These are phyloP conservation scores for Valencia hispanica DNA, from an alignment of 2,797 vertebrate genomes.

Conservation along the genomic window DNA sequence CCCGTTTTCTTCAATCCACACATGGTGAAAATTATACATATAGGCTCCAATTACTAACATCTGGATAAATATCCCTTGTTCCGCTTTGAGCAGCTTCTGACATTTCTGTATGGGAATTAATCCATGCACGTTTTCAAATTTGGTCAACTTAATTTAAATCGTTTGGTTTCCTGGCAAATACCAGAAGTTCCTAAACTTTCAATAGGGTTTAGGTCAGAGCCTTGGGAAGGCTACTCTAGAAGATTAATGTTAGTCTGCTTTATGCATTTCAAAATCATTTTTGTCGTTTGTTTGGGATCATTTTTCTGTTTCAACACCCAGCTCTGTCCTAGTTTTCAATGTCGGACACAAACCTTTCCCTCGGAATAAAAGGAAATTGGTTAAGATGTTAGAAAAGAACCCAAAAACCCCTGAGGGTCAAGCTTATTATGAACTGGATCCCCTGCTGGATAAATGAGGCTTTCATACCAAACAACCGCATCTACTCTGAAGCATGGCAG, in stretches of 20 bases:
- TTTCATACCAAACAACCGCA: background rate
- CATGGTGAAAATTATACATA: background rate
- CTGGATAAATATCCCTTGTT: background rate
- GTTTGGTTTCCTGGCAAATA: no score
- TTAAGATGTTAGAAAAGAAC: background rate
- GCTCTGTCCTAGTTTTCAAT: background rate
- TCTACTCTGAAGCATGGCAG: background rate
- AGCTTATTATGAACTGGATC: background rate
- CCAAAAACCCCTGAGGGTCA: background rate
- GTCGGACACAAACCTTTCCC: background rate
- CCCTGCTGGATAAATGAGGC: background rate
- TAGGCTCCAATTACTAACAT: background rate
- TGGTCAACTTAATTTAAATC: background rate
- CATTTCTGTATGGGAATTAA: background rate
- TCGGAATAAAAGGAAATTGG: background rate
- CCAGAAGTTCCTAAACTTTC: no score
- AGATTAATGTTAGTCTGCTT: no score
- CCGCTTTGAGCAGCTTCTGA: background rate
- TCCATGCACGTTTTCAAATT: background rate
- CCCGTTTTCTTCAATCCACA: background rate
- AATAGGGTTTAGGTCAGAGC: no score
- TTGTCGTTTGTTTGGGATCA: background rate
- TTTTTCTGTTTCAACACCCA: background rate
- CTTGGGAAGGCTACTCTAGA: background rate
- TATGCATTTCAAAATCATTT: no score